Percentiles rank a stretch among this genome's conserved stretches.
Conservation (phyloP, 2,888 invertebrate genomes). For the Anthophora plumipes region DNA sequence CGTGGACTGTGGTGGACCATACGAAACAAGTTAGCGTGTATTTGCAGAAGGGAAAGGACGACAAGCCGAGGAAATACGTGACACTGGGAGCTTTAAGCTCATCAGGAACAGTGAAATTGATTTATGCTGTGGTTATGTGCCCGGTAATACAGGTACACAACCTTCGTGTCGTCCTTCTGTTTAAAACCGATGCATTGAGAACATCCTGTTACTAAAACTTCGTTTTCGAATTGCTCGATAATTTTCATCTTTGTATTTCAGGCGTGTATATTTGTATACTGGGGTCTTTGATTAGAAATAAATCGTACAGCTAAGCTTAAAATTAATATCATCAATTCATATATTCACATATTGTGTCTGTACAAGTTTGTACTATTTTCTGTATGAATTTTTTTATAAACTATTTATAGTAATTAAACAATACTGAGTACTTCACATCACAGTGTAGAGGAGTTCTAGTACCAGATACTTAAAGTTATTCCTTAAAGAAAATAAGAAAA, state of each 20-base stretch:
- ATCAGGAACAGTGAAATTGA: conserved; percentile 56
- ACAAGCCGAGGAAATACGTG: conserved; percentile 11
- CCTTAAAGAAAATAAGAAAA: too few relatives aligned
- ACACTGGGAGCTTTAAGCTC: conserved; percentile 45
- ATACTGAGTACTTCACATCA: too few relatives aligned
- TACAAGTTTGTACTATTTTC: too few relatives aligned
- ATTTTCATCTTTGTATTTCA: background rate
- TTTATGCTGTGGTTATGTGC: conserved; percentile 29
- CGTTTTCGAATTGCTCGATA: background rate
- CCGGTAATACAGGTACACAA: background rate
- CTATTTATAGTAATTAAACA: too few relatives aligned
- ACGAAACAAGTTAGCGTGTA: conserved; percentile 4
- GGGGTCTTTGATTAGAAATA: too few relatives aligned
- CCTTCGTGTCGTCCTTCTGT: background rate
- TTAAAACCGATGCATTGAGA: background rate
- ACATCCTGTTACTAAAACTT: background rate
- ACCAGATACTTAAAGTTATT: too few relatives aligned
- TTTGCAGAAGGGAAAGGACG: conserved; percentile 13
- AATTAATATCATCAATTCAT: too few relatives aligned
- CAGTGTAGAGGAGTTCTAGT: too few relatives aligned
- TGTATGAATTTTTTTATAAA: too few relatives aligned
- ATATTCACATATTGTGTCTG: too few relatives aligned
- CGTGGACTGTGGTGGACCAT: background rate
- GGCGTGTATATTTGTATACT: too few relatives aligned
- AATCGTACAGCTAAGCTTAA: too few relatives aligned